Base-by-base conservation (phyloP, 2,797 vertebrate genomes). In the Sus cebifrons region DNA sequence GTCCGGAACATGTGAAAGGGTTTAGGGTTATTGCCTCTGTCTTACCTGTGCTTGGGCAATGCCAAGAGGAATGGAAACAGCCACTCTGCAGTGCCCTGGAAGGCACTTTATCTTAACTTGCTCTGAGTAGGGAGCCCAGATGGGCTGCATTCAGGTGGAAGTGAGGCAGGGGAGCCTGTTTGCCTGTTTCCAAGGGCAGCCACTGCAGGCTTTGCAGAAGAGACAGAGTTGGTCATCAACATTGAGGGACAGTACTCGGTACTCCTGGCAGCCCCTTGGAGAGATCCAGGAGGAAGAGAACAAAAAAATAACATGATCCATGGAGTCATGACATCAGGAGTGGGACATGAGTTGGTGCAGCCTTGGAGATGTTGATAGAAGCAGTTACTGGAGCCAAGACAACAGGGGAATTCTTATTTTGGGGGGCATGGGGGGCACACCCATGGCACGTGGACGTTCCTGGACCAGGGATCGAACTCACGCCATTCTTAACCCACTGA, bases 71-170 rank as follows among this genome's bases (percentile, higher is more conserved):
- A 54, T 29, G 49, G 7, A 9, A 44, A 23, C 40, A 58, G 1
- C 56, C 12, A 0, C 5, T 71, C 64, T 52, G 2, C 4, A 1
- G 3, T 56, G 23, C 16, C 44, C 25, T 3, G 21, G 65, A 65
- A 64, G 54, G 49, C 25, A 9, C 54, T 65, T 52, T 65, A 14
- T 62, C 10, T 44, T 21, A 44, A 65, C 74, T 88, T 25, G 17
- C 3, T 20, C 58, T 40, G 5, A 36, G 74, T 21, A 29, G 25
- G 75, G 32, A 20, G 49, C 29, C 5, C 1, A 52, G 65, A 8
- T 10, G 23, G 10, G 64, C 21, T 54, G 1, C 20, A 2, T 54
- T 62, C 67, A 58, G 17, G 0, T 5, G 23, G 82, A 9, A 25
- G 20, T 25, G 40, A n/a, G 23, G 29, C 23, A 1, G 13, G 9